These are phyloP conservation scores for Drosophila tropicalis DNA, from an alignment of 1,140 invertebrate species.

Conservation along the genomic window DNA sequence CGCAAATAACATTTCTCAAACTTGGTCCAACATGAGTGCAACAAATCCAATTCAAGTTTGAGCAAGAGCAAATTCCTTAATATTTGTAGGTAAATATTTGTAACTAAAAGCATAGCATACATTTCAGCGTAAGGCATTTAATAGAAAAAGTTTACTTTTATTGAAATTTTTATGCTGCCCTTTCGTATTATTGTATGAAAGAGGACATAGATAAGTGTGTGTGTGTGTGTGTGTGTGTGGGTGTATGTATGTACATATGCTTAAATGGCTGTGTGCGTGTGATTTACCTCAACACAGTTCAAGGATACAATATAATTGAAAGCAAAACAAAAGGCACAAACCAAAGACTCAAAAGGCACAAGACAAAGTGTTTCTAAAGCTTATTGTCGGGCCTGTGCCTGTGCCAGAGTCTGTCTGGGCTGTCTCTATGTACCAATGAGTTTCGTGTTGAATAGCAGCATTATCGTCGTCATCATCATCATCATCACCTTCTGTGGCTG, in stretches of 20 bases:
- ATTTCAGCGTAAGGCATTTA: slow-evolving; percentile 23
- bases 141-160: slow-evolving; percentile 7
- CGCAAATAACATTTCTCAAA: background rate
- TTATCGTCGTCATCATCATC: background rate
- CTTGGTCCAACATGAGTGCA: background rate
- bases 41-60: background rate
- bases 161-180: slow-evolving; percentile 18
- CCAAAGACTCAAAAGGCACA: slow-evolving; percentile 8
- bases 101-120: slow-evolving; percentile 7
- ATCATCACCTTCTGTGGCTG: too few relatives aligned
- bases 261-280: background rate
- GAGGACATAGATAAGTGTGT: background rate
- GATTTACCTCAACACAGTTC: slow-evolving; percentile 26
- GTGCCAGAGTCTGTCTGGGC: background rate
- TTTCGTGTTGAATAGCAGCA: slow-evolving; percentile 9
- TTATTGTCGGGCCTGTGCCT: slow-evolving; percentile 24
- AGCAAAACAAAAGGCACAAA: slow-evolving; percentile 43
- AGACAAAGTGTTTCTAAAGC: slow-evolving; percentile 1
- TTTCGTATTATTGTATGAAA: background rate
- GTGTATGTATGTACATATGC: background rate
- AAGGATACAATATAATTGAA: slow-evolving; percentile 38
- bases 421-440: slow-evolving; percentile 41
- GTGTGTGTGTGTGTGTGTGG: slow-evolving; percentile 1
- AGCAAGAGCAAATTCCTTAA: background rate
- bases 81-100: slow-evolving; percentile 11